Base-by-base conservation (phyloP, 2,888 invertebrate species). In the Aromia moschata region DNA sequence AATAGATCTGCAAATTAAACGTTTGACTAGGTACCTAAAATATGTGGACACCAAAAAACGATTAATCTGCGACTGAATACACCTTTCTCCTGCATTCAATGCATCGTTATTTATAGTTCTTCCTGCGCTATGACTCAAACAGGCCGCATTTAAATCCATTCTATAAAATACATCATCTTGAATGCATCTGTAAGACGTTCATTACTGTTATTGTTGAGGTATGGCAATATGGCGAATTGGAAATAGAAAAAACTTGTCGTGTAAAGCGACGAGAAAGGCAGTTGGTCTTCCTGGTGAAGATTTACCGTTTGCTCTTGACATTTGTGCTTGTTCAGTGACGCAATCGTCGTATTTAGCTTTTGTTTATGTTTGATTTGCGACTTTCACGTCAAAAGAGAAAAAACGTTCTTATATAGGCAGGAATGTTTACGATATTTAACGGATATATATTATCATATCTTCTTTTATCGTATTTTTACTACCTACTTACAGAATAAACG, bases 181-280 rank as follows among this genome's bases (percentile, higher is more conserved):
- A 25, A 25, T 25, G 25, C 25, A n/a, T n/a, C n/a, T 5, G 25
- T 25, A 25, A 25, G 7, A 7, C 25, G 25, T 25, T 25, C 25
- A 44, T 44, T 25, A 44, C 44, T 18, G 44, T 44, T 44, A 16
- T 18, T 41, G n/a, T 20, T 16, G 3, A 5, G 3, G 25, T 25
- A 7, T 7, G 3, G 4, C 25, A 5, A 7, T 25, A 25, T 25
- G 7, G 3, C 25, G 25, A 25, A 25, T 25, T 25, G 25, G 25
- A 25, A 25, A 25, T 5, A 25, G 7, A 25, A 3, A 3, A 5
- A 7, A 5, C 25, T 3, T 25, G 25, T 25, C 4, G 4, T 7
- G 25, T 25, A 25, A 5, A 25, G 7, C 4, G 7, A 25, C 7
- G 25, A 25, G 25, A 25, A 25, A 25, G 25, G 25, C 25, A 25